Conservation (phyloP, 2,888 invertebrate species). For the Trissolcus japonicus region DNA sequence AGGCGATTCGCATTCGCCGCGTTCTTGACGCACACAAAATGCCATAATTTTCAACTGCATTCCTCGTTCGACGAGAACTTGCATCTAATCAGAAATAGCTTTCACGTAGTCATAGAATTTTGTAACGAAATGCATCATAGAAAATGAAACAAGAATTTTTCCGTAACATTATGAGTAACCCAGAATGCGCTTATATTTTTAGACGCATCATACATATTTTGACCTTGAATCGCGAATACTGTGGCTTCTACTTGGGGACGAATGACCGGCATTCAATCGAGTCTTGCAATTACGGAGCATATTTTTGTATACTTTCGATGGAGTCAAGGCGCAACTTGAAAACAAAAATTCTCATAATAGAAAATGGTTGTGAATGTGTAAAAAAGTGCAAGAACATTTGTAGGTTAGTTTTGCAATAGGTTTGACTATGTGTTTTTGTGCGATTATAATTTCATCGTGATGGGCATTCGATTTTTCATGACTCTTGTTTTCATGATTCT, state of each 20-base stretch:
- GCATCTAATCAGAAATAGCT: slow-evolving; percentile 16
- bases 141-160: not conserved
- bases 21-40: slow-evolving; percentile 30
- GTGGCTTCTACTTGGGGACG: not conserved
- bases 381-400: too few species aligned
- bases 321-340: too few species aligned
- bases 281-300: not conserved
- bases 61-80: slow-evolving; percentile 7
- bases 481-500: not conserved
- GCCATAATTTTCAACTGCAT: slow-evolving; percentile 23
- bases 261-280: not conserved
- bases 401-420: too few species aligned
- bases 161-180: slow-evolving; percentile 20
- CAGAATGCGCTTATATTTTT: slow-evolving; percentile 14
- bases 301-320: not conserved
- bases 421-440: too few species aligned
- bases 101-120: slow-evolving; percentile 4
- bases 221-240: slow-evolving; percentile 17
- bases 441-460: too few species aligned
- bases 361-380: too few species aligned
- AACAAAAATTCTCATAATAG: too few species aligned
- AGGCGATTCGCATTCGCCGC: slow-evolving; percentile 30
- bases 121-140: not conserved
- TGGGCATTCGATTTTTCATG: too few species aligned
- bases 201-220: slow-evolving; percentile 1